Evolutionary conservation across 2,797 vertebrate species (phyloP), one percentile per base, ranked within the genome.

Genomic region (Synanceia verrucosa): DNA sequence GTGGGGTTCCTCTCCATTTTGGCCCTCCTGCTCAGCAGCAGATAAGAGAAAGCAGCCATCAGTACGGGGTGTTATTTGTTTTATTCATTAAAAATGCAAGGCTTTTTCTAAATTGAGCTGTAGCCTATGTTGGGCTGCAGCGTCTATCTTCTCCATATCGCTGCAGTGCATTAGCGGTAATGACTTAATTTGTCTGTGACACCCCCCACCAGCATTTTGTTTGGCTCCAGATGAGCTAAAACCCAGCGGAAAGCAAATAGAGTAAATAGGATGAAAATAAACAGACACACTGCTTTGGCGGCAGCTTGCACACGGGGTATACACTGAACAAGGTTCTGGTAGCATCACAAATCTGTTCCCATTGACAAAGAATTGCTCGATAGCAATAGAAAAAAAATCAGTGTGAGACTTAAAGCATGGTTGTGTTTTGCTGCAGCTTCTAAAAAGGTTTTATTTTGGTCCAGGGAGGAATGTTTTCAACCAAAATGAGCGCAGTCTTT

Each of bases 121-220:
- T 51, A 71, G 82, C 58, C 69, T 62, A 56, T 72, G 59, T 78
- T 74, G 50, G 70, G 65, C 61, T 83, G 73, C 74, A 41, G 76
- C 80, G 65, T 85, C 77, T 87, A 86, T 88, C 86, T 78, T 76
- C 83, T 88, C 76, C 74, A 86, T 85, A 91, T 92, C 84, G 52
- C 77, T 44, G 68, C 79, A 82, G 84, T 86, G 83, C 88, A 88
- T 92, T 91, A 90, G 84, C 79, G 55, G 71, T 89, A 91, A 89
- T 92, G 89, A 86, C 89, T 93, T 92, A 89, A 93, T 94, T 87
- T 91, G 86, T 91, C 86, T 88, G 59, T 81, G 77, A 92, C 86
- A 89, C 88, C 89, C 85, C 86, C 88, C 67, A 53, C 80, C 50
- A 47, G 83, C 69, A 28, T 82, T 89, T 76, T 78, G 77, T 83